Evolutionary conservation across 1,140 invertebrate genomes (phyloP).

Genomic region (Lamellibrachia luymesi): DNA sequence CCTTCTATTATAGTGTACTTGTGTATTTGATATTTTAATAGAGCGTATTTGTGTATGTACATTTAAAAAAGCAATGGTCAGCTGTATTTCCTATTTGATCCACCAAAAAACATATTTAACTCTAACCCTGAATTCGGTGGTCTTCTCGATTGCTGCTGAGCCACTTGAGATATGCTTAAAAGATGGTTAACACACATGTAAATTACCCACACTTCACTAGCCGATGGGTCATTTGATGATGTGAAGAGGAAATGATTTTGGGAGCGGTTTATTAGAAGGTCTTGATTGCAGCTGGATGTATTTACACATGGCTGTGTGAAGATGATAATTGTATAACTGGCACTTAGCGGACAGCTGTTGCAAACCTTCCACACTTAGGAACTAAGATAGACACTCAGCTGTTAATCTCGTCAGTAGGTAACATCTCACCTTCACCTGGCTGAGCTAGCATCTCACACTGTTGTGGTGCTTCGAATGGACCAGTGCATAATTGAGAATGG

Average conservation of each 20-base stretch:
- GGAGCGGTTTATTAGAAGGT: neutral
- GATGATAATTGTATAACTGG: neutral
- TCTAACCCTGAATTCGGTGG: too few species aligned
- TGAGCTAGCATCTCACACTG: neutral
- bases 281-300: neutral
- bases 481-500: neutral
- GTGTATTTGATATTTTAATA: too few species aligned
- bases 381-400: neutral
- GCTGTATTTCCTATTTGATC: too few species aligned
- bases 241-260: neutral
- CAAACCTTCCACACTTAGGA: neutral
- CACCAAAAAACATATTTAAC: too few species aligned
- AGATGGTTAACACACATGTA: neutral
- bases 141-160: too few species aligned
- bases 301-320: neutral
- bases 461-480: neutral
- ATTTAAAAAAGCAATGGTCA: too few species aligned
- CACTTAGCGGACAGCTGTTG: neutral
- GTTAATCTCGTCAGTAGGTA: neutral
- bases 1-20: too few species aligned
- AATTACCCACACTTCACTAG: neutral
- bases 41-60: too few species aligned
- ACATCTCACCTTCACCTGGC: neutral
- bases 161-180: neutral
- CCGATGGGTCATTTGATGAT: neutral